Evolutionary conservation across 2,797 vertebrate species (phyloP).

Genomic region (Crax fasciolata): DNA sequence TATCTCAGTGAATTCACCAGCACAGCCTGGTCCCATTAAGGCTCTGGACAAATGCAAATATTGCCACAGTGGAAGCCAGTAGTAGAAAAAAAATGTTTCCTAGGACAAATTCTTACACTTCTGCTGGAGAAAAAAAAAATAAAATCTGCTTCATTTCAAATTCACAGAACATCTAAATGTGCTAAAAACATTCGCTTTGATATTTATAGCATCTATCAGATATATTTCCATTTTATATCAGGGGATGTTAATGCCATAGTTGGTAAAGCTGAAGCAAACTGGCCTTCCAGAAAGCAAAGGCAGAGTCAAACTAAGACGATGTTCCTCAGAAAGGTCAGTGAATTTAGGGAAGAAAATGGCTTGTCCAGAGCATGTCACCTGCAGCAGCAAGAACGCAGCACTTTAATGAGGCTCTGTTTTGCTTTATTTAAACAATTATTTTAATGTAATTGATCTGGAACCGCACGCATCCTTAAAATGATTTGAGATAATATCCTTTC

Average conservation of each 20-base stretch:
- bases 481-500: slow-evolving; percentile 48
- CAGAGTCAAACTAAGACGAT: slow-evolving; percentile 20
- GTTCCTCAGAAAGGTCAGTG: slow-evolving; percentile 38
- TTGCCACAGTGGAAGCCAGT: slow-evolving; percentile 1
- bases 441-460: slow-evolving; percentile 65
- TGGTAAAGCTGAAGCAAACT: slow-evolving; percentile 40
- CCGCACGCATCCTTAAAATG: slow-evolving; percentile 50
- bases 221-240: slow-evolving; percentile 37
- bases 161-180: slow-evolving; percentile 23
- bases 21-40: background rate
- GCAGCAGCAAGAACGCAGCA: background rate
- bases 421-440: slow-evolving; percentile 69
- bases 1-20: background rate
- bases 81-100: slow-evolving; percentile 36
- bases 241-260: slow-evolving; percentile 9
- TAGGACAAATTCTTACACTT: slow-evolving; percentile 36
- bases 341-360: background rate
- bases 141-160: slow-evolving; percentile 30
- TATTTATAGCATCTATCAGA: slow-evolving; percentile 32
- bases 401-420: slow-evolving; percentile 42
- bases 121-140: background rate
- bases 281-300: slow-evolving; percentile 44
- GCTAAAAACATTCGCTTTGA: slow-evolving; percentile 21
- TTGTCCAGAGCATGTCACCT: slow-evolving; percentile 23
- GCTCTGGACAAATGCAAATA: slow-evolving; percentile 38